Percentiles rank a stretch among this genome's conserved stretches.
phyloP scores from a whole-genome alignment of 2,113 vertebrate species.

The Crotalus viridis region DNA sequence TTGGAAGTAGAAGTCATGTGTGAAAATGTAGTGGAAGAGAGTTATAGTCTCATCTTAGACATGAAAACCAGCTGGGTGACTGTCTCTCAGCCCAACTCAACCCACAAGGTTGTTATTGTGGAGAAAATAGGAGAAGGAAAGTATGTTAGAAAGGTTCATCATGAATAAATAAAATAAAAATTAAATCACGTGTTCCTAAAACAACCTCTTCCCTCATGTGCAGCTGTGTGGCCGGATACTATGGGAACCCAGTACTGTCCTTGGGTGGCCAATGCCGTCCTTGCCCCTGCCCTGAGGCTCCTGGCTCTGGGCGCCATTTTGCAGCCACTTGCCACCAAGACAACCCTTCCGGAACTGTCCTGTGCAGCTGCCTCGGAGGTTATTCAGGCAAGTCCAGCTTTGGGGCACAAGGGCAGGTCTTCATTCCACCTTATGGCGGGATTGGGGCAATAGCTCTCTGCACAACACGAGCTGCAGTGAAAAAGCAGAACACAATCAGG shows the following conservation, averaged over 20 bases:
- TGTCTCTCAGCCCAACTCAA: background rate
- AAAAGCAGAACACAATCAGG: background rate
- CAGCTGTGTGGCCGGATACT: slow-evolving; percentile 85
- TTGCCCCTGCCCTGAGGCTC: slow-evolving; percentile 91
- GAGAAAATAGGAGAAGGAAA: background rate
- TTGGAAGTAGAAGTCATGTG: background rate
- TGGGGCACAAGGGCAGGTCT: background rate
- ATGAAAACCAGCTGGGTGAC: background rate
- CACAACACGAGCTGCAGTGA: no score
- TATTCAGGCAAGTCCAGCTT: slow-evolving; percentile 80
- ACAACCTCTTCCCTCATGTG: background rate
- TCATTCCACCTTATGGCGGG: background rate
- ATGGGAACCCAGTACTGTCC: slow-evolving; percentile 85
- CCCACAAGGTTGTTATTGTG: background rate
- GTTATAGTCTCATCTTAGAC: background rate
- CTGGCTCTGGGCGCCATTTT: slow-evolving; percentile 82
- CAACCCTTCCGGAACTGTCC: slow-evolving; percentile 79
- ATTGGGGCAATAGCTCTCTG: background rate
- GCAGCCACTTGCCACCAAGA: slow-evolving; percentile 92
- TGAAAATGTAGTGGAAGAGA: background rate
- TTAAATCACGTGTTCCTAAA: background rate
- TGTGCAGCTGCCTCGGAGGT: slow-evolving; percentile 90
- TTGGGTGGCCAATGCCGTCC: slow-evolving; percentile 85
- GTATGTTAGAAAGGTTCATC: background rate
- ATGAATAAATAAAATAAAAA: background rate